A percentile compares a stretch with the other conserved stretches of the same genome.
Conservation (phyloP, 1,140 invertebrate species). For the Trachelipus rathkii region DNA sequence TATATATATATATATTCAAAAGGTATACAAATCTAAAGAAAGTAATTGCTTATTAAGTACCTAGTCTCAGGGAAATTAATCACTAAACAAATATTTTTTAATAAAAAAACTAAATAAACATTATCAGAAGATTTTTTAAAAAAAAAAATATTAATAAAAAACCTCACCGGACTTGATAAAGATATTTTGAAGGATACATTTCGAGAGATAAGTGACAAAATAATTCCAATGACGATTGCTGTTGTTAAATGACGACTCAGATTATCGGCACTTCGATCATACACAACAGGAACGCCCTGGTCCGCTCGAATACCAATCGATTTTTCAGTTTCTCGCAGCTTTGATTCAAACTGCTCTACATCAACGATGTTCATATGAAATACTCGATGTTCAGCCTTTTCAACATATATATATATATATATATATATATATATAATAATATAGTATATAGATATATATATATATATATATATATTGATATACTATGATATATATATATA, state of each 20-base stretch:
- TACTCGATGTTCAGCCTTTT: conserved; percentile 59
- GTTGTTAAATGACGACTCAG: conserved; percentile 67
- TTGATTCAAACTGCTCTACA: conserved; percentile 78
- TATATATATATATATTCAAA: too few species aligned
- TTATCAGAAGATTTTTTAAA: too few species aligned
- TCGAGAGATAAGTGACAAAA: conserved; percentile 62
- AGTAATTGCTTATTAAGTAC: too few species aligned
- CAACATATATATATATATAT: neutral
- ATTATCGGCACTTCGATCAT: conserved; percentile 67
- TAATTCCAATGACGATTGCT: conserved; percentile 61
- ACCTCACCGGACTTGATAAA: neutral
- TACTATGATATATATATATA: too few species aligned
- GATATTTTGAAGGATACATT: conserved; percentile 64
- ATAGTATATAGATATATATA: too few species aligned
- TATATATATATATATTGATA: too few species aligned
- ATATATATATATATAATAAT: too few species aligned
- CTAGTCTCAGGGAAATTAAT: too few species aligned
- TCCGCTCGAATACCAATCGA: conserved; percentile 62
- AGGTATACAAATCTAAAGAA: too few species aligned
- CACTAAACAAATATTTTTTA: too few species aligned
- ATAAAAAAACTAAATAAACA: too few species aligned
- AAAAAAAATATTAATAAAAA: too few species aligned
- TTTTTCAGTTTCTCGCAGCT: conserved; percentile 72
- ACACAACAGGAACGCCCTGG: conserved; percentile 70
- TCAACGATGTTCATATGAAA: conserved; percentile 81